Percentiles rank a stretch among this genome's conserved stretches.
These are phyloP conservation scores for Psilanteris sp. DNA, from an alignment of 1,140 invertebrate genomes.

Conservation along the genomic window DNA sequence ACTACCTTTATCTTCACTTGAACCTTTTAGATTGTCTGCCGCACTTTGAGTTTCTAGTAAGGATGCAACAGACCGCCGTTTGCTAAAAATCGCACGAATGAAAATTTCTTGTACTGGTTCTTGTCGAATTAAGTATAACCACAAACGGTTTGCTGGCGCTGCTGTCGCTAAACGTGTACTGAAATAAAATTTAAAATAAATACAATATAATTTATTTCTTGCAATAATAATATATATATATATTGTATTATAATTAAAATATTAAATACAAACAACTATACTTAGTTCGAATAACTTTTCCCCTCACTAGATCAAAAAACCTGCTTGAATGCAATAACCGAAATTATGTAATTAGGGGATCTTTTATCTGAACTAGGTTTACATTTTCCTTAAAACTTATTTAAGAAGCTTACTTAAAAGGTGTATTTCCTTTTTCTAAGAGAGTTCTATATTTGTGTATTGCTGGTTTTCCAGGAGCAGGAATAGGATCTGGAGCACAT, in stretches of 20 bases:
- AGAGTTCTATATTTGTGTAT: constrained; percentile 96
- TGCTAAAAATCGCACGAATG: constrained; percentile 96
- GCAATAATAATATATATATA: too few relatives aligned
- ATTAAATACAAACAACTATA: too few relatives aligned
- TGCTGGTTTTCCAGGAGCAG: constrained; percentile 88
- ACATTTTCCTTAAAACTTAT: too few relatives aligned
- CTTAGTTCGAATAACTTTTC: too few relatives aligned
- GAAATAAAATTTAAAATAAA: constrained; percentile 30
- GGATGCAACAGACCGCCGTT: constrained; percentile 81
- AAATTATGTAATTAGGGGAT: too few relatives aligned
- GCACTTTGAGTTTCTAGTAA: constrained; percentile 76
- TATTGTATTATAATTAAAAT: constrained; percentile 8
- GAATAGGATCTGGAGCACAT: constrained; percentile 81
- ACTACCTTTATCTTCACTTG: constrained; percentile 75
- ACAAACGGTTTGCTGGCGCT: constrained; percentile 91
- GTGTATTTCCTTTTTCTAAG: constrained; percentile 95
- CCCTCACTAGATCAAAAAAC: too few relatives aligned
- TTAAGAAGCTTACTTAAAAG: constrained; percentile 90
- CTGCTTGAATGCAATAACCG: too few relatives aligned
- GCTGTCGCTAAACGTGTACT: constrained; percentile 87
- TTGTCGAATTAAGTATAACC: constrained; percentile 96
- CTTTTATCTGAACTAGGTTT: too few relatives aligned
- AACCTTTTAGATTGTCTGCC: constrained; percentile 74
- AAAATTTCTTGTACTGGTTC: constrained; percentile 97
- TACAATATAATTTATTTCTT: neutral